Percentiles rank a stretch among this genome's conserved stretches.
Conservation (phyloP, 2,113 vertebrate genomes). For the Condylura cristata region DNA sequence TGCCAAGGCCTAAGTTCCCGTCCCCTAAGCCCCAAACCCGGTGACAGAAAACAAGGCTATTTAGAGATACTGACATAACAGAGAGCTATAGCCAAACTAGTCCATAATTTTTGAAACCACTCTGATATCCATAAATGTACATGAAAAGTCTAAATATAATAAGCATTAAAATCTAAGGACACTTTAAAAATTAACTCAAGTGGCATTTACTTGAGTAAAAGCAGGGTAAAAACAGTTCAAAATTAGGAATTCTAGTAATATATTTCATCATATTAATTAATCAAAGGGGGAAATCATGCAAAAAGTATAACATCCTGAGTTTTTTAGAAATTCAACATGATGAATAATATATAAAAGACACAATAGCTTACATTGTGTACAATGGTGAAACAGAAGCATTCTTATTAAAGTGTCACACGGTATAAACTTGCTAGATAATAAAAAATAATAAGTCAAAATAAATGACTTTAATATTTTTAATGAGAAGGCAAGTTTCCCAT, state of each 20-base stretch:
- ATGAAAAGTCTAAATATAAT: neutral
- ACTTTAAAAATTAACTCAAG: constrained; percentile 13
- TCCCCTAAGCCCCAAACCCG: neutral
- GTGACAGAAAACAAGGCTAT: neutral
- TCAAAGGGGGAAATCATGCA: neutral
- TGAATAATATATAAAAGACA: neutral
- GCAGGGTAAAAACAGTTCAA: neutral
- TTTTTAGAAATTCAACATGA: neutral
- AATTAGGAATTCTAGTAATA: neutral
- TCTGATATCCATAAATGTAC: neutral
- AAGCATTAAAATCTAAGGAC: neutral
- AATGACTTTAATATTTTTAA: neutral
- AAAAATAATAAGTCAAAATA: constrained; percentile 17
- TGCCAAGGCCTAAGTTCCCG: neutral
- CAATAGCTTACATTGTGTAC: neutral
- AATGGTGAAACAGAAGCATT: neutral
- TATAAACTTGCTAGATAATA: neutral
- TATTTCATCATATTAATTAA: neutral
- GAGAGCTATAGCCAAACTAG: neutral
- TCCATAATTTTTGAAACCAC: neutral
- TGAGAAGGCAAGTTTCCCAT: neutral
- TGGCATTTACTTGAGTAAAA: neutral
- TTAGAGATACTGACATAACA: neutral
- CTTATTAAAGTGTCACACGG: neutral
- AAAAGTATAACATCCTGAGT: neutral